Conservation (phyloP, 1,140 invertebrate genomes). For the Penaeus chinensis region DNA sequence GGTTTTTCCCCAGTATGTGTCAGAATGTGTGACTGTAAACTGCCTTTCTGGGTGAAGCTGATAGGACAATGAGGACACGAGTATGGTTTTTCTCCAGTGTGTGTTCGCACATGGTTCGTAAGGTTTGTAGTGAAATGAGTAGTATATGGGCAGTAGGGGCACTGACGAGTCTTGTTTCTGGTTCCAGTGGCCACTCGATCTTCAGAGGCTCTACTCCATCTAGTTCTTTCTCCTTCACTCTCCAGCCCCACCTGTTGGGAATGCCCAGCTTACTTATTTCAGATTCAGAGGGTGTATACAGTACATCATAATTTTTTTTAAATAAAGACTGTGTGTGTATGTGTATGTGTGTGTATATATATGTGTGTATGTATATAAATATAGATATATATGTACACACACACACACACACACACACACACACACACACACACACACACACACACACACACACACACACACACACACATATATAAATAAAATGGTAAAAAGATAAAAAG, state of each 20-base stretch:
- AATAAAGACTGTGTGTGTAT: too few species aligned
- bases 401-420: too few species aligned
- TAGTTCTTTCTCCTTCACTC: conserved; percentile 32
- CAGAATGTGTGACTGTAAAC: conserved; percentile 35
- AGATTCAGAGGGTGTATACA: conserved; percentile 33
- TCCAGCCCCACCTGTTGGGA: conserved; percentile 52
- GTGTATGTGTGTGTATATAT: too few species aligned
- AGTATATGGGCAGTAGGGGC: conserved; percentile 25
- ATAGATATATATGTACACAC: too few species aligned
- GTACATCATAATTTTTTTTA: too few species aligned
- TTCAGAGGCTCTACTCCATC: conserved; percentile 39
- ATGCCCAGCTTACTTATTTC: conserved; percentile 42
- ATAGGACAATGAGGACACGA: conserved; percentile 25
- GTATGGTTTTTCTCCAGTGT: conserved; percentile 49
- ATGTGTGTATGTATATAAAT: too few species aligned
- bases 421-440: too few species aligned
- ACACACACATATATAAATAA: too few species aligned
- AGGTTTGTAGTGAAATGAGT: conserved; percentile 34
- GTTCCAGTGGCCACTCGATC: conserved; percentile 10
- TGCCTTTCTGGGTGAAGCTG: conserved; percentile 43
- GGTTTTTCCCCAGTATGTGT: conserved; percentile 44
- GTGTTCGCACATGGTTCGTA: conserved; percentile 23
- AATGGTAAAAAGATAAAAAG: too few species aligned
- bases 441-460: too few species aligned
- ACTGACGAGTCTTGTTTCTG: conserved; percentile 35